Conservation (phyloP, 2,113 vertebrate species). For the Hassar affinis region DNA sequence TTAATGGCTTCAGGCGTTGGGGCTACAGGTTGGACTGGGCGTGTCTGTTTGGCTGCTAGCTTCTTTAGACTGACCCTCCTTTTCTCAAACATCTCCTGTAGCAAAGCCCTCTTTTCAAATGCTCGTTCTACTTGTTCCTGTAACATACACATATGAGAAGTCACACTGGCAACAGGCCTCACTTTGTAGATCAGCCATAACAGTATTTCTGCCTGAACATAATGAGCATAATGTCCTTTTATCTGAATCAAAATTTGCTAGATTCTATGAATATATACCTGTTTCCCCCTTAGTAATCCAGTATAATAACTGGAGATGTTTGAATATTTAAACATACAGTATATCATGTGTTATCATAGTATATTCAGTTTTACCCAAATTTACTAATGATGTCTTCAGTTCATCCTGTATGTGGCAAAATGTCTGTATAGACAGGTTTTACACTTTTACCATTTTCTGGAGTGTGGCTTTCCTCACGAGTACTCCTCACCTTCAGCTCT, state of each 20-base stretch:
- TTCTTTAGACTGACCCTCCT: conserved; percentile 91
- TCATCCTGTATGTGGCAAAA: background rate
- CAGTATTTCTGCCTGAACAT: background rate
- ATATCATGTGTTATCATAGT: background rate
- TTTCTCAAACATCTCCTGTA: conserved; percentile 96
- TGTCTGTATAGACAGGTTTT: background rate
- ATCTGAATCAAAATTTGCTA: background rate
- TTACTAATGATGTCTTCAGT: background rate
- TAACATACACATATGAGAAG: background rate
- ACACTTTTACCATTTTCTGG: background rate
- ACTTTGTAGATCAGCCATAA: background rate
- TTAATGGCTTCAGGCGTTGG: conserved; percentile 92
- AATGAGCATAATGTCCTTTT: background rate
- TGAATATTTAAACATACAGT: background rate
- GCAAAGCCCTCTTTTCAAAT: conserved; percentile 87
- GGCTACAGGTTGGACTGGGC: conserved; percentile 94
- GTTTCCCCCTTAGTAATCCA: background rate
- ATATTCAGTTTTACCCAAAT: background rate
- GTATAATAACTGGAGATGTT: no score
- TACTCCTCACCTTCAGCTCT: conserved; percentile 79
- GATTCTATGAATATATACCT: background rate
- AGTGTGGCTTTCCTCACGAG: background rate
- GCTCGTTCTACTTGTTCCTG: conserved; percentile 88
- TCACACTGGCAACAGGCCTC: background rate
- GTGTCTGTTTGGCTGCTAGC: conserved; percentile 91